Base-by-base conservation (phyloP, 1,140 invertebrate species). In the Pseudomyrmex pallidus region DNA sequence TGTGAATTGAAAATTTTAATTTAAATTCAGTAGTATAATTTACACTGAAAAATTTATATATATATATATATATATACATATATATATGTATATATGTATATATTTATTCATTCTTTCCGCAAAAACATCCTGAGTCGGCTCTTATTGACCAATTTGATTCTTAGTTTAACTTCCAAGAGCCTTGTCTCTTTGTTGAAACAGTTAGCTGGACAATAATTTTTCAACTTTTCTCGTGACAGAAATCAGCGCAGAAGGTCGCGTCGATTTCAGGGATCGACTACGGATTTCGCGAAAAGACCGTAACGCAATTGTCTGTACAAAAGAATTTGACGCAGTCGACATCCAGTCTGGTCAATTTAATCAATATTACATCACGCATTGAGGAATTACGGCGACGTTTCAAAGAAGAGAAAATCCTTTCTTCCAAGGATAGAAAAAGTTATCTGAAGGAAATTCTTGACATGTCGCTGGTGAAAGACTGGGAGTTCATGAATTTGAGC, bases 401-500 rank as follows among this genome's bases (percentile, higher is more conserved):
- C 1, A 50, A 56, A 1, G 56, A 74, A 8, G 80, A 86, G 8
- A 17, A n/a, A n/a, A n/a, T n/a, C n/a, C n/a, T n/a, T n/a, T n/a
- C 85, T 15, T 35, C 5, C 0, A 50, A 2, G 0, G 13, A 15
- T 12, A 63, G 9, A 5, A 62, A 17, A n/a, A 74, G 7, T 35
- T 67, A 89, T 9, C 7, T 93, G 10, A 85, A 64, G 2, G 89
- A 87, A 2, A 84, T 94, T n/a, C 87, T 94, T 66, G 93, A 94
- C 22, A 74, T 91, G 9, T 90, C 90, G 1, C 52, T 94, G 59
- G 66, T 94, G 10, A 93, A 92, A 59, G 88, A 92, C 59, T 86
- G 83, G 0, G 61, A 85, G 7, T 94, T 94, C 62, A 57, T 94
- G 17, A 93, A 92, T 35, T 90, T 91, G 50, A 92, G 92, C 46